Conservation (phyloP, 2,797 vertebrate species). For the Serranus cabrilla region DNA sequence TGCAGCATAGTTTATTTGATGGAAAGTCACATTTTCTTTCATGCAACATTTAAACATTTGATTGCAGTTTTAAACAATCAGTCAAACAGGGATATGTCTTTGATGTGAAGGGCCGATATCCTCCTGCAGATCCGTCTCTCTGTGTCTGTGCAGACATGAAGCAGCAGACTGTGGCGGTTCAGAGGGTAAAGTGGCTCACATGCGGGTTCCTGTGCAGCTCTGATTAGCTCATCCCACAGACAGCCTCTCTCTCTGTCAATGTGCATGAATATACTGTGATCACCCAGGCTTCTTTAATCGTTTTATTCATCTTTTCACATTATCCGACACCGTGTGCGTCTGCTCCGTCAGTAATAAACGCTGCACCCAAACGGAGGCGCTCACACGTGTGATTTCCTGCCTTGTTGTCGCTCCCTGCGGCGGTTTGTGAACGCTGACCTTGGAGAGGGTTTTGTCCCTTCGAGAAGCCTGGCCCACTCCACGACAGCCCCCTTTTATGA, state of each 20-base stretch:
- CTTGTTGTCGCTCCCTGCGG: conserved; percentile 44
- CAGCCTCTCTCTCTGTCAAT: conserved; percentile 24
- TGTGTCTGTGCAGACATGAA: conserved; percentile 4
- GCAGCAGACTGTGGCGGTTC: conserved; percentile 22
- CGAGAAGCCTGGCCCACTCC: conserved; percentile 61
- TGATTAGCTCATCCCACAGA: conserved; percentile 46
- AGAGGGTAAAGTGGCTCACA: not conserved
- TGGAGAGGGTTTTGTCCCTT: conserved; percentile 71
- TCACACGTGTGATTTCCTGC: conserved; percentile 27
- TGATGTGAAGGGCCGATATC: conserved; percentile 9
- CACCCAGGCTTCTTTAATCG: not conserved
- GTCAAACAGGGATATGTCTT: not conserved
- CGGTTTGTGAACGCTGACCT: conserved; percentile 68
- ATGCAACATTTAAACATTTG: too few species aligned
- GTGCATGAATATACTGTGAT: conserved; percentile 33
- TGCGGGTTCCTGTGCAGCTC: conserved; percentile 23
- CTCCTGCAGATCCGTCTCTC: conserved; percentile 15
- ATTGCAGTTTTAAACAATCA: not conserved
- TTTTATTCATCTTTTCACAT: conserved; percentile 41
- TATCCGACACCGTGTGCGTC: not conserved
- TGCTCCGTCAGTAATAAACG: not conserved
- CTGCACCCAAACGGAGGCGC: conserved; percentile 10
- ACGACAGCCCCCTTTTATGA: conserved; percentile 74
- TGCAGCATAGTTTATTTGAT: too few species aligned
- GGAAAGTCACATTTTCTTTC: too few species aligned